These are phyloP conservation scores for Sciurus niger DNA, from an alignment of 2,113 vertebrate genomes.

Conservation along the genomic window DNA sequence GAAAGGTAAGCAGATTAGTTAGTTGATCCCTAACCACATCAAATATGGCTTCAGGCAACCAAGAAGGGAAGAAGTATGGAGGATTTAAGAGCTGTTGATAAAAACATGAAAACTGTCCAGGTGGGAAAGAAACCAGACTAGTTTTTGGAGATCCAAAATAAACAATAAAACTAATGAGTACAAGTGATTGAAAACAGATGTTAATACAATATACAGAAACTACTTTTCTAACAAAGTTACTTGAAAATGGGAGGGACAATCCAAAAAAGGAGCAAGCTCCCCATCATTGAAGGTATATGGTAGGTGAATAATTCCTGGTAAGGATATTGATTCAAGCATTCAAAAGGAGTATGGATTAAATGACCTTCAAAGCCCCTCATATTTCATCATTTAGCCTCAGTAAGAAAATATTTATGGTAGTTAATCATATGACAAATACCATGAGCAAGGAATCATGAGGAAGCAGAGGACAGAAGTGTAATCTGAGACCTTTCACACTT, in stretches of 20 bases:
- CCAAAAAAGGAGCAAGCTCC: background rate
- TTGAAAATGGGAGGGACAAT: background rate
- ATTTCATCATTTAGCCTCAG: background rate
- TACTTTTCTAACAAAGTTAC: slow-evolving; percentile 1
- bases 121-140: slow-evolving; percentile 13
- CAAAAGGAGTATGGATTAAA: background rate
- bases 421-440: background rate
- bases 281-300: background rate
- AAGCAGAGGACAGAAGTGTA: background rate
- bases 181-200: background rate
- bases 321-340: background rate
- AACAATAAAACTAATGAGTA: background rate
- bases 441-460: background rate
- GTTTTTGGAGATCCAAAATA: background rate
- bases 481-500: background rate
- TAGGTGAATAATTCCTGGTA: background rate
- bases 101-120: background rate
- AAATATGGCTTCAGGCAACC: background rate
- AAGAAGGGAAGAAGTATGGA: background rate
- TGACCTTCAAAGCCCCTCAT: background rate
- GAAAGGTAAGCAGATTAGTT: background rate
- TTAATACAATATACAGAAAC: background rate
- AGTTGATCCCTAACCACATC: background rate
- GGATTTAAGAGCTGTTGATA: background rate
- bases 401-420: slow-evolving; percentile 11